These are phyloP conservation scores for Drosophila kikkawai DNA, from an alignment of 1,140 invertebrate genomes.

Conservation along the genomic window DNA sequence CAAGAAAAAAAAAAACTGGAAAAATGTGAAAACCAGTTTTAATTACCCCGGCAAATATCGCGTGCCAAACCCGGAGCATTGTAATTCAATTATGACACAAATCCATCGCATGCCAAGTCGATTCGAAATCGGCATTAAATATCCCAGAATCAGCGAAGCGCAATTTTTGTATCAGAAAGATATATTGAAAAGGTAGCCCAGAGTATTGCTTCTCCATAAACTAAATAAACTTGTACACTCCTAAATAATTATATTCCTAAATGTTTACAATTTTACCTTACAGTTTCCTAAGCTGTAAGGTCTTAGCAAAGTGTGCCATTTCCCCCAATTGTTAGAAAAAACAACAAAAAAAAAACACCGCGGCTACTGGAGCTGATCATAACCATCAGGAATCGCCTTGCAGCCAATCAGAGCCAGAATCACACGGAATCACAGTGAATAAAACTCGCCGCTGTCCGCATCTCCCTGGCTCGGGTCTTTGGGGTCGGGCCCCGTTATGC, in stretches of 20 bases:
- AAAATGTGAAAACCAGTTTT: constrained; percentile 76
- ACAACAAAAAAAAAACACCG: constrained; percentile 3
- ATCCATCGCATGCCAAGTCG: constrained; percentile 65
- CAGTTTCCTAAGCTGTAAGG: background rate
- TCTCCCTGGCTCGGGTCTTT: constrained; percentile 22
- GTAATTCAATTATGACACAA: constrained; percentile 79
- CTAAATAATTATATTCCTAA: background rate
- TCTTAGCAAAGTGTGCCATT: constrained; percentile 1
- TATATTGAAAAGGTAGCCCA: background rate
- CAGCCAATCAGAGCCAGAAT: constrained; percentile 31
- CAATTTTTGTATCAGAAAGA: constrained; percentile 11
- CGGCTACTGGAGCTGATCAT: constrained; percentile 42
- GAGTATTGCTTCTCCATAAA: background rate
- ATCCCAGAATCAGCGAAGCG: constrained; percentile 60
- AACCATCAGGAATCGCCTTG: constrained; percentile 26
- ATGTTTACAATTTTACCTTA: background rate
- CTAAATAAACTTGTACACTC: background rate
- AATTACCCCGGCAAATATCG: constrained; percentile 60
- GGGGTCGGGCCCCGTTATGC: constrained; percentile 54
- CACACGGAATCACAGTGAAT: constrained; percentile 21
- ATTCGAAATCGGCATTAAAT: constrained; percentile 42
- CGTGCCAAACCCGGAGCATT: constrained; percentile 43
- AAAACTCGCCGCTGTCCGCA: constrained; percentile 9
- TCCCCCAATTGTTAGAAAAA: constrained; percentile 14
- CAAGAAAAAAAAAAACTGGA: constrained; percentile 15